These are phyloP conservation scores for Caenorhabditis sp. DNA, from an alignment of 2,888 invertebrate species.

Conservation along the genomic window DNA sequence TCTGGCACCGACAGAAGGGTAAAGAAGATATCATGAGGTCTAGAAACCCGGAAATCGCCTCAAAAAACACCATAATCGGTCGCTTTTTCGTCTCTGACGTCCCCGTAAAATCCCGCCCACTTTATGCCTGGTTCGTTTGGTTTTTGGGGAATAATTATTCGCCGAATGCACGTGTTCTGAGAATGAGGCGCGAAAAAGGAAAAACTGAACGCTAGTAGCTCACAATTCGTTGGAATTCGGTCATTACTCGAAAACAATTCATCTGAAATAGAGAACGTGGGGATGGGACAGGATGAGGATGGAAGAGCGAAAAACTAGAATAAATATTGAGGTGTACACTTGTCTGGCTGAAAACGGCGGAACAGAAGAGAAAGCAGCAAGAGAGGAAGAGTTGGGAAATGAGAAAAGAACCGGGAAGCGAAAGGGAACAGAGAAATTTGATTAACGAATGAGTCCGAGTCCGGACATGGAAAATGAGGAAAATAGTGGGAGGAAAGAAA, in stretches of 20 bases:
- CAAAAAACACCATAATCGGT: too few species aligned
- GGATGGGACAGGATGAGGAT: not conserved
- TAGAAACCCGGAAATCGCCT: too few species aligned
- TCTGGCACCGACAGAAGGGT: too few species aligned
- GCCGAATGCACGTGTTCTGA: not conserved
- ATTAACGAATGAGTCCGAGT: not conserved
- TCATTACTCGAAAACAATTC: slow-evolving; percentile 8
- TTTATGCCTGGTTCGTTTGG: not conserved
- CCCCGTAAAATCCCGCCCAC: too few species aligned
- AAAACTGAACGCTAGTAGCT: not conserved
- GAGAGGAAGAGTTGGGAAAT: not conserved
- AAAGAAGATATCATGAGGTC: too few species aligned
- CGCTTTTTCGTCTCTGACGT: not conserved
- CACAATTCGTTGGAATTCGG: slow-evolving; percentile 7
- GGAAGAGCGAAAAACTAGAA: slow-evolving; percentile 2
- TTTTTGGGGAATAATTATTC: slow-evolving; percentile 21
- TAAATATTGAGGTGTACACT: slow-evolving; percentile 5
- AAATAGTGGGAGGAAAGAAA: not conserved
- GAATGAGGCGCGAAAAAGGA: too few species aligned
- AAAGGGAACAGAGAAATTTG: not conserved
- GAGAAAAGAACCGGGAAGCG: not conserved
- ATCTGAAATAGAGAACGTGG: not conserved
- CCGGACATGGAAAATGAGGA: not conserved
- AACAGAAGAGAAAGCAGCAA: not conserved
- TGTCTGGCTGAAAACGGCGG: not conserved